Conservation (phyloP, 2,888 invertebrate genomes). For the Lasioglossum vierecki region DNA sequence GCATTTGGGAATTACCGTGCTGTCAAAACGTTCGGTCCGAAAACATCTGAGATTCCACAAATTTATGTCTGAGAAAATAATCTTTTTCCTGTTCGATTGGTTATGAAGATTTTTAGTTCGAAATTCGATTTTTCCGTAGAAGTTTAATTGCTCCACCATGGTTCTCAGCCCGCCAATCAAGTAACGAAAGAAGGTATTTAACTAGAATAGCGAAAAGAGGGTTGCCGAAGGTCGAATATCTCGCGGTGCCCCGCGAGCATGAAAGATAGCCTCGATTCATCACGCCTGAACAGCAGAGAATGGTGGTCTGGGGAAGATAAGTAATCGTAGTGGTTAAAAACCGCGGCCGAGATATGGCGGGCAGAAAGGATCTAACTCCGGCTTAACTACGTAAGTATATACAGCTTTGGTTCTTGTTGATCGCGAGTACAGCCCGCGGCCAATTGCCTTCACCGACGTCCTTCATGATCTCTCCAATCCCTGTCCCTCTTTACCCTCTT, state of each 20-base stretch:
- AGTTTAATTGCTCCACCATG: not conserved
- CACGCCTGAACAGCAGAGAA: constrained; percentile 33
- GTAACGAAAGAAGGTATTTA: not conserved
- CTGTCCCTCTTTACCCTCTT: constrained; percentile 30
- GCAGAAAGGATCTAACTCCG: constrained; percentile 76
- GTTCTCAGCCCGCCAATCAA: no score
- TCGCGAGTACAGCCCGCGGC: constrained; percentile 68
- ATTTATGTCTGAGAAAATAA: not conserved
- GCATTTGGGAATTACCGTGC: not conserved
- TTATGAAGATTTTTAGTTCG: not conserved
- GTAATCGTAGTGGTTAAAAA: constrained; percentile 66
- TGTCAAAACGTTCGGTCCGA: not conserved
- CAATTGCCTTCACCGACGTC: constrained; percentile 54
- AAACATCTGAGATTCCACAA: not conserved
- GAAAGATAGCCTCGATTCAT: constrained; percentile 48
- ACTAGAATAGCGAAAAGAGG: not conserved
- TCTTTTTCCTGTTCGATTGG: no score
- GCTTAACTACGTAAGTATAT: constrained; percentile 82
- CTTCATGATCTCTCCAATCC: constrained; percentile 43
- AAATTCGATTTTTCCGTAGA: not conserved
- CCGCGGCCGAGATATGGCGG: constrained; percentile 78
- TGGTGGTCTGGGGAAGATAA: constrained; percentile 41
- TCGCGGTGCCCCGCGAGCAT: constrained; percentile 12
- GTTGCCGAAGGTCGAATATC: constrained; percentile 22
- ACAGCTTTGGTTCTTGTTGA: constrained; percentile 75